Conservation (phyloP, 2,113 vertebrate genomes). For the Ceyx margarethae region DNA sequence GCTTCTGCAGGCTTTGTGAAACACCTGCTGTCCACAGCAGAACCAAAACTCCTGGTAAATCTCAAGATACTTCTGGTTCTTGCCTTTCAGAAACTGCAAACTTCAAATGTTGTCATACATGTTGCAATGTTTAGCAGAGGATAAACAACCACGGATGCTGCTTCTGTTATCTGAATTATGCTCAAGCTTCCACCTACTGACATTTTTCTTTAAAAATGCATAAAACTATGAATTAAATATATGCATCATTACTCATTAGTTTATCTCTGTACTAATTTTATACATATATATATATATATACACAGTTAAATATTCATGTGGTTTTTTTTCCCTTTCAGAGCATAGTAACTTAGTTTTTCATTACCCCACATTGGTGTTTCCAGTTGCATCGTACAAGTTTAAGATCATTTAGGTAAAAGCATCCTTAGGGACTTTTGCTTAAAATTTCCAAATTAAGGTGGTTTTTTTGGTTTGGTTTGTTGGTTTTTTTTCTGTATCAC, state of each 20-base stretch:
- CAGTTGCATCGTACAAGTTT: slow-evolving; percentile 8
- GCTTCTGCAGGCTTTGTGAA: not conserved
- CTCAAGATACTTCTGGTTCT: not conserved
- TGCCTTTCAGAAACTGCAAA: not conserved
- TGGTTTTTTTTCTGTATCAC: not conserved
- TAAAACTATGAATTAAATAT: slow-evolving; percentile 61
- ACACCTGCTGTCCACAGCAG: not conserved
- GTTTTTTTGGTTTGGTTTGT: not conserved
- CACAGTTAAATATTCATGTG: slow-evolving; percentile 53
- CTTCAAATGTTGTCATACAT: not conserved
- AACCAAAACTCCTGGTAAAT: not conserved
- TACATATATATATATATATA: not conserved
- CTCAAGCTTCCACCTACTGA: not conserved
- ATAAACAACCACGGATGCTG: slow-evolving; percentile 20
- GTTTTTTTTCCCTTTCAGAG: slow-evolving; percentile 28
- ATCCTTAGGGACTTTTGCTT: slow-evolving; percentile 29
- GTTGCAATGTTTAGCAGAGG: slow-evolving; percentile 40
- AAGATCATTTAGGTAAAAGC: slow-evolving; percentile 57
- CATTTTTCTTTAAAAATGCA: slow-evolving; percentile 45
- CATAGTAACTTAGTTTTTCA: not conserved
- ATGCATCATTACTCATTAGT: slow-evolving; percentile 44
- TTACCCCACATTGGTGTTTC: not conserved
- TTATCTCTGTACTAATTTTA: slow-evolving; percentile 44
- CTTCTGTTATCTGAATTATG: slow-evolving; percentile 56
- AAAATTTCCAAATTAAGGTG: slow-evolving; percentile 58